Evolutionary conservation across 2,797 vertebrate species (phyloP), one percentile per base, ranked within the genome.

Genomic region (Sparus aurata): DNA sequence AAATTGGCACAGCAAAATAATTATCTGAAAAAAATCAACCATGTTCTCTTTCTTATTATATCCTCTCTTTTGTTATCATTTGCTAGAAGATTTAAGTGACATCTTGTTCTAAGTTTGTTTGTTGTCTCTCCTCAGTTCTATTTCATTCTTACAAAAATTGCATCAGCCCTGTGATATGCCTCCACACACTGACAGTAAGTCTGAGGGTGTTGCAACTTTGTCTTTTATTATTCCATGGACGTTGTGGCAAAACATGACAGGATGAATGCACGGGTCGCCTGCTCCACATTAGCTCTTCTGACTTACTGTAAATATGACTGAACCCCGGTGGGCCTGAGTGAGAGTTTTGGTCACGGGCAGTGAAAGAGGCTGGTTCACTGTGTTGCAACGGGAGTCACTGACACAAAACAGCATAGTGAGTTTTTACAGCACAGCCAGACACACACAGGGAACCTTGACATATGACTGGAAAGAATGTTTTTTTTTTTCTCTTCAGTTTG

Each of bases 1-100:
- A 94, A 87, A 93, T 96, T 96, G 97, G 97, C 96, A 97, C 96
- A 86, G 88, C 83, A 87, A 94, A 94, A 91, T 88, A 81, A 93
- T 86, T 88, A 92, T 89, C 58, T 75, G 52, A 90, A 77, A 90
- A 77, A 91, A 85, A 82, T 77, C 86, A 82, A 80, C 86, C 83
- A 72, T 45, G 5, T 75, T 86, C 64, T 62, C 60, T 86, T 73
- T 47, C 16, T 64, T 53, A 41, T 58, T 60, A 34, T 67, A 57
- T 62, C 78, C 23, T 75, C 43, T 62, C 41, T 46, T 66, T 64
- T 57, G 18, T 85, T 61, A 65, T 80, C 45, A 57, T 74, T 79
- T 75, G 68, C 52, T 70, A 46, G 71, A 66, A 69, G 54, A 74
- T 68, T 83, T 1, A 23, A 90, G 74, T 90, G 88, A 85, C 75